Evolutionary conservation across 2,113 vertebrate genomes (phyloP).

Genomic region (Monarcha castaneiventris): DNA sequence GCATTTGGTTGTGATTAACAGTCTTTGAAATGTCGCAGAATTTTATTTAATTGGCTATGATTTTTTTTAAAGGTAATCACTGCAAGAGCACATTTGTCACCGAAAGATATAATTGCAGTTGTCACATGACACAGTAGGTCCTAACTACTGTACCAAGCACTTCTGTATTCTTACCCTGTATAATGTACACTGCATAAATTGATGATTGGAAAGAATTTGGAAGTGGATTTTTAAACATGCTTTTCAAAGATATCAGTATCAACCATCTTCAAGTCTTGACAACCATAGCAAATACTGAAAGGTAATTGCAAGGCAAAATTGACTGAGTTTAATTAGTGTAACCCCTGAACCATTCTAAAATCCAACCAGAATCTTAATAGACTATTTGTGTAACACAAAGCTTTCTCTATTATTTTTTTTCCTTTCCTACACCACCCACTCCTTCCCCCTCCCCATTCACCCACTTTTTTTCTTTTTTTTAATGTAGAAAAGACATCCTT

Average conservation of each 20-base stretch:
- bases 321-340: constrained; percentile 50
- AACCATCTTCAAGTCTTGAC: constrained; percentile 37
- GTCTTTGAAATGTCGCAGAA: constrained; percentile 81
- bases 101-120: constrained; percentile 76
- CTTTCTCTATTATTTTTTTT: neutral
- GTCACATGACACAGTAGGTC: constrained; percentile 69
- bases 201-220: constrained; percentile 24
- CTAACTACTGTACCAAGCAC: constrained; percentile 52
- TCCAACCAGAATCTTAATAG: neutral
- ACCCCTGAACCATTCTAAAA: constrained; percentile 40
- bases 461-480: neutral
- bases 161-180: constrained; percentile 12
- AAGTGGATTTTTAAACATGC: constrained; percentile 31
- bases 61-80: constrained; percentile 76
- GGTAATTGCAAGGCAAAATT: constrained; percentile 53
- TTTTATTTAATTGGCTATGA: constrained; percentile 80
- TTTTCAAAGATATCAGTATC: constrained; percentile 52
- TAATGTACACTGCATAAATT: constrained; percentile 21
- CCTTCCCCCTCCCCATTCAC: neutral
- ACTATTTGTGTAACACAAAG: neutral
- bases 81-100: constrained; percentile 70
- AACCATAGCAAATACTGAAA: constrained; percentile 39
- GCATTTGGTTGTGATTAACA: constrained; percentile 80
- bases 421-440: too few species aligned
- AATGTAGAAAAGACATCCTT: neutral